Base-by-base conservation (phyloP, 2,888 invertebrate species). In the Oligia fasciuncula region DNA sequence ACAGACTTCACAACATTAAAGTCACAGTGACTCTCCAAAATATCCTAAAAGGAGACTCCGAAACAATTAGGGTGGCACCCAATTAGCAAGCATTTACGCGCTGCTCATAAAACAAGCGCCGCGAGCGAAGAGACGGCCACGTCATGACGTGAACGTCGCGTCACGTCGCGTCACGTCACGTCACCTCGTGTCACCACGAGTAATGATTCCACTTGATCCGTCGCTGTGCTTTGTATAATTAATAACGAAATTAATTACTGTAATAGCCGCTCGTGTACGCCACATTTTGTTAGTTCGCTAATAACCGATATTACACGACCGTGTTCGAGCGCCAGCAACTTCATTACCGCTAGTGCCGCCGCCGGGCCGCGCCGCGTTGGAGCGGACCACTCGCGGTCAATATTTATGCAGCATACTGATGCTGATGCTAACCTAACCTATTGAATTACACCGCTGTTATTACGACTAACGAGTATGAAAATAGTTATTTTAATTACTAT, bases 191-290 rank as follows among this genome's bases (percentile, higher is more conserved):
- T 88, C 85, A 73, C 74, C 80, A 49, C 85, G 85, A 84, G 63
- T 76, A 81, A 85, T 89, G 79, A 84, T 80, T 73, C 73, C 76
- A 66, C 71, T 67, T 81, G 70, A 74, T 76, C 73, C 67, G 60
- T 57, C 54, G 69, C 80, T 74, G 73, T 72, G 69, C 73, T 85
- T 80, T 79, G 65, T 80, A 51, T 84, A 81, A 88, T 87, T 88
- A 87, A 88, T 84, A 83, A 76, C 75, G 46, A 87, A 87, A 85
- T 85, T 89, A 89, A 87, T 89, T 84, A 90, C 67, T 71, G 68
- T 81, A 87, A 83, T 84, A 83, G 79, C 79, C 73, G 43, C 65
- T 49, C 63, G 51, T 74, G 68, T 66, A 74, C 43, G 73, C 77
- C 67, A 67, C 78, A 85, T 85, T 88, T 89, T 88, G 89, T 86